Evolutionary conservation across 2,888 invertebrate species (phyloP).

Genomic region (Hirudinaria manillensis): DNA sequence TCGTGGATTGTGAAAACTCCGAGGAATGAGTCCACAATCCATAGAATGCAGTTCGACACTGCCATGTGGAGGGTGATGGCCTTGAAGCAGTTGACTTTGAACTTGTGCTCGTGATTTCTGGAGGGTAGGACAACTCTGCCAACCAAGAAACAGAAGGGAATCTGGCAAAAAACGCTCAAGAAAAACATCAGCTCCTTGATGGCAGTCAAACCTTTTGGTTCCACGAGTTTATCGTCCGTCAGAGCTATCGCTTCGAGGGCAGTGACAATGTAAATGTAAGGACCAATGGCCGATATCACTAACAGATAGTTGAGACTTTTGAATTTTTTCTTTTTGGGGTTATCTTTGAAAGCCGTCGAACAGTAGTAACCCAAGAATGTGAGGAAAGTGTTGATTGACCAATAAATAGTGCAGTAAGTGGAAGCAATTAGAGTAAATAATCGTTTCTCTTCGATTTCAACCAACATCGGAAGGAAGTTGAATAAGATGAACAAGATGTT

Average conservation of each 20-base stretch:
- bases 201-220: not conserved
- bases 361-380: conserved; percentile 12
- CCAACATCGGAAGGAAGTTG: conserved; percentile 5
- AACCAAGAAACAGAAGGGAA: conserved; percentile 10
- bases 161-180: not conserved
- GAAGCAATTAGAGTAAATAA: not conserved
- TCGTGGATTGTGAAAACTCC: not conserved
- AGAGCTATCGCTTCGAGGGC: not conserved
- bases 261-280: not conserved
- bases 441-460: not conserved
- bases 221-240: not conserved
- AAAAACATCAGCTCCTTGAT: conserved; percentile 5
- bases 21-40: conserved; percentile 14
- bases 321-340: conserved; percentile 1
- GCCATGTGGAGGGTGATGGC: conserved; percentile 23
- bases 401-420: conserved; percentile 11
- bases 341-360: not conserved
- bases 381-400: not conserved
- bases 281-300: conserved; percentile 8
- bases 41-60: conserved; percentile 16
- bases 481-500: conserved; percentile 22
- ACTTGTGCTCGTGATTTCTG: not conserved
- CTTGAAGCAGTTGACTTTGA: conserved; percentile 26
- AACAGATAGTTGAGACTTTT: conserved; percentile 23
- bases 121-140: conserved; percentile 19